Conservation (phyloP, 2,797 vertebrate genomes). For the Epinephelus coioides region DNA sequence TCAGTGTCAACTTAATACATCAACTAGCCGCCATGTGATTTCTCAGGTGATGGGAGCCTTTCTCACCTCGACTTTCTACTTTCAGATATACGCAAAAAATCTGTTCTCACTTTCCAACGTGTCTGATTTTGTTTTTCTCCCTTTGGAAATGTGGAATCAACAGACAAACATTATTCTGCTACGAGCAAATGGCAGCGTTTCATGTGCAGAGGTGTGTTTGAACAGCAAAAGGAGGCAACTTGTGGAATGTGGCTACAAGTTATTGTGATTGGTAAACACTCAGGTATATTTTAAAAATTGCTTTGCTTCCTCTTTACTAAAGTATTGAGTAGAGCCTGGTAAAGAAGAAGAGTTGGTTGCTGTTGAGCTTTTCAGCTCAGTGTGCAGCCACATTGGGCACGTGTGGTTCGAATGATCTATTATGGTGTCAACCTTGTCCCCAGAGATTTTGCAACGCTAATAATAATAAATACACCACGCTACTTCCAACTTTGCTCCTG, state of each 20-base stretch:
- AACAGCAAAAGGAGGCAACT: neutral
- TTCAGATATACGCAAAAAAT: neutral
- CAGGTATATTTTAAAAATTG: no score
- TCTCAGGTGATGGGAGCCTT: constrained; percentile 33
- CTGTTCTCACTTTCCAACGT: constrained; percentile 19
- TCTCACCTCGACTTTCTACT: constrained; percentile 5
- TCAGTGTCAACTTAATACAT: neutral
- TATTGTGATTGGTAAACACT: no score
- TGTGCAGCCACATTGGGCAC: neutral
- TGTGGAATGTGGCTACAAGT: neutral
- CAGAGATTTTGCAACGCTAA: neutral
- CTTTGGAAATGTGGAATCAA: constrained; percentile 1
- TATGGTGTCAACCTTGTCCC: neutral
- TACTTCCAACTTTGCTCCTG: neutral
- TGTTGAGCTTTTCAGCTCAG: neutral
- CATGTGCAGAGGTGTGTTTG: neutral
- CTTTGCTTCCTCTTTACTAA: neutral
- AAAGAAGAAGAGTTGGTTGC: no score
- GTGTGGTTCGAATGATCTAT: neutral
- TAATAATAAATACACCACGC: no score
- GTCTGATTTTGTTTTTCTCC: constrained; percentile 3
- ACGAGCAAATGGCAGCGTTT: neutral
- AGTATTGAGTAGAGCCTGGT: neutral
- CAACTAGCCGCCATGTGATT: constrained; percentile 8
- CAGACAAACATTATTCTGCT: neutral